Conservation (phyloP, 2,888 invertebrate genomes). For the Halictus quadricinctus region DNA sequence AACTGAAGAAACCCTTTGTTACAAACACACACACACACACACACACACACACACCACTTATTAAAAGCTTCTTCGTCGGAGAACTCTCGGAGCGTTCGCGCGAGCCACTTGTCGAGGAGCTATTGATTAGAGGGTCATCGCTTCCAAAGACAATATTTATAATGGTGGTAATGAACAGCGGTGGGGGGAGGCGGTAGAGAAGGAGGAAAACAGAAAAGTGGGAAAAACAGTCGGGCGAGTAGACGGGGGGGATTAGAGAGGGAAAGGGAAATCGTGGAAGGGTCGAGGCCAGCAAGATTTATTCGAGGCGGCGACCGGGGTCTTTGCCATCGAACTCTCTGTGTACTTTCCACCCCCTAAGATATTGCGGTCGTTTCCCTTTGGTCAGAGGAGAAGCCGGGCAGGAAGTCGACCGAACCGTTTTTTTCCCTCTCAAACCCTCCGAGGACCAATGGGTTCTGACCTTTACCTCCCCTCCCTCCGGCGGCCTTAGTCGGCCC, state of each 20-base stretch:
- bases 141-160: conserved; percentile 47
- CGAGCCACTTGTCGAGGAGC: not conserved
- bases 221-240: conserved; percentile 21
- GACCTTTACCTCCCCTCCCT: not conserved
- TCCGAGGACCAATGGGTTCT: conserved; percentile 58
- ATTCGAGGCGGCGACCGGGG: conserved; percentile 60
- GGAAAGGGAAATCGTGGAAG: conserved; percentile 43
- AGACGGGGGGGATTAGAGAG: not conserved
- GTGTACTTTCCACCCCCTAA: conserved; percentile 77
- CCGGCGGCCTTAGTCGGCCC: not conserved
- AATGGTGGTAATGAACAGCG: conserved; percentile 42
- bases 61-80: not conserved
- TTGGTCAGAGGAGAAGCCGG: conserved; percentile 67
- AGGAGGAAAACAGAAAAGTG: conserved; percentile 16
- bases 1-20: not conserved
- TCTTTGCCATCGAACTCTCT: conserved; percentile 68
- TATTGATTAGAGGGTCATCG: conserved; percentile 24
- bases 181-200: not conserved
- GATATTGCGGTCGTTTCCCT: conserved; percentile 76
- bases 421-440: conserved; percentile 57
- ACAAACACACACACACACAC: not conserved
- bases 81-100: not conserved
- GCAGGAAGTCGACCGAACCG: conserved; percentile 62
- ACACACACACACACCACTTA: no score
- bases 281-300: conserved; percentile 60